Percentiles rank a stretch among this genome's conserved stretches.
Conservation (phyloP, 2,797 vertebrate species). For the Mastacembelus armatus region DNA sequence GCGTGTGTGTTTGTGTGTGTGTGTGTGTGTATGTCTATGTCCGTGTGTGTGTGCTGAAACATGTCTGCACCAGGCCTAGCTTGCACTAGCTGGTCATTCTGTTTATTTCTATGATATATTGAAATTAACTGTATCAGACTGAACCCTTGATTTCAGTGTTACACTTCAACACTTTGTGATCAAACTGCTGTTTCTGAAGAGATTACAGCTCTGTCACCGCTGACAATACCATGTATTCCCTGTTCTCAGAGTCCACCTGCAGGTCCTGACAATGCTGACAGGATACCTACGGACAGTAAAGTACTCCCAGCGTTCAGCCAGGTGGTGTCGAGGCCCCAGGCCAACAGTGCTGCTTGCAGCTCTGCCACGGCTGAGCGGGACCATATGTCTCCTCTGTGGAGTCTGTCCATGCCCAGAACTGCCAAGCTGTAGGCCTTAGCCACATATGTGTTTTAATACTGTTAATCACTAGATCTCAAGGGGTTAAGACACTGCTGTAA, state of each 20-base stretch:
- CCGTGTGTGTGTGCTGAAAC: not conserved
- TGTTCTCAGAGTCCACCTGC: conserved; percentile 20
- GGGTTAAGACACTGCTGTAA: conserved; percentile 25
- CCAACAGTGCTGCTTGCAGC: conserved; percentile 58
- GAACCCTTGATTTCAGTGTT: not conserved
- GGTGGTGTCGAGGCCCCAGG: conserved; percentile 63
- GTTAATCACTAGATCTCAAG: conserved; percentile 40
- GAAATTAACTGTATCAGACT: conserved; percentile 1
- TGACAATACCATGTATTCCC: not conserved
- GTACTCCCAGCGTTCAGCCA: conserved; percentile 48
- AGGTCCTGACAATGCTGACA: conserved; percentile 41
- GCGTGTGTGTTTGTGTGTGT: not conserved
- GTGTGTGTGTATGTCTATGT: no score
- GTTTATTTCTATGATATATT: conserved; percentile 10
- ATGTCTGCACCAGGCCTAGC: conserved; percentile 3
- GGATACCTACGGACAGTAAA: conserved; percentile 32
- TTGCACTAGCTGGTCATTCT: not conserved
- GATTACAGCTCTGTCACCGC: conserved; percentile 4
- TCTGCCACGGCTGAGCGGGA: conserved; percentile 59
- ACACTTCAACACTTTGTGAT: not conserved
- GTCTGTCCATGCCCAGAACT: conserved; percentile 40
- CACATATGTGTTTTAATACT: conserved; percentile 61
- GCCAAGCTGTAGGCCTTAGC: conserved; percentile 57
- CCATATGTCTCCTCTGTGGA: conserved; percentile 70
- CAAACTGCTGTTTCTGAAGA: not conserved